These are phyloP conservation scores for Perizoma affinitatum DNA, from an alignment of 2,888 invertebrate genomes.

Conservation along the genomic window DNA sequence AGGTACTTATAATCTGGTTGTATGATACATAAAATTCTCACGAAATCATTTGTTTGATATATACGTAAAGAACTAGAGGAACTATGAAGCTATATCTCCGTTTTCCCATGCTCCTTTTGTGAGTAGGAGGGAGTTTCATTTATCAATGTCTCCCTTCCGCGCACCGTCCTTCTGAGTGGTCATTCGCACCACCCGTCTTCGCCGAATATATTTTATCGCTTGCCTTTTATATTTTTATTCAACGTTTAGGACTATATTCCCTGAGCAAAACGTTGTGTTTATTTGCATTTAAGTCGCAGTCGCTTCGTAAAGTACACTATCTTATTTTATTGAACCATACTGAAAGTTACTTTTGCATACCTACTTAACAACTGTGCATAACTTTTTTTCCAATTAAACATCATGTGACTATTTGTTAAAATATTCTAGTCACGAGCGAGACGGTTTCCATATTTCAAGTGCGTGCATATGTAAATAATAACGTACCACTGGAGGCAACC, in stretches of 20 bases:
- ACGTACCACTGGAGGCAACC: constrained; percentile 41
- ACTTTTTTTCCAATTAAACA: constrained; percentile 9
- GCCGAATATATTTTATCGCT: constrained; percentile 48
- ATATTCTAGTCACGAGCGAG: constrained; percentile 47
- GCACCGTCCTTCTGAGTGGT: constrained; percentile 47
- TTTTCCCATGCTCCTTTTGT: constrained; percentile 35
- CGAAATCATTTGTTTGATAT: constrained; percentile 20
- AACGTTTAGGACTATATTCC: neutral
- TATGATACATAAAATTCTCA: constrained; percentile 25
- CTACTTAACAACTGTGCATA: no score
- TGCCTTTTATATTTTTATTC: no score
- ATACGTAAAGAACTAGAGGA: constrained; percentile 13
- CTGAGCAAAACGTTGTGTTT: constrained; percentile 19
- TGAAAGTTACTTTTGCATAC: no score
- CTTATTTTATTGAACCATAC: no score
- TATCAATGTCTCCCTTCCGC: constrained; percentile 52
- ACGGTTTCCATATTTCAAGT: constrained; percentile 49
- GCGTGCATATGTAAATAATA: constrained; percentile 56
- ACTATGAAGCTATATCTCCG: constrained; percentile 27
- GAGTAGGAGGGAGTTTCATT: constrained; percentile 43
- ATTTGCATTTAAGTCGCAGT: no score
- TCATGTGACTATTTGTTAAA: constrained; percentile 4
- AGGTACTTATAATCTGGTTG: no score
- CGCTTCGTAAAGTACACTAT: no score
- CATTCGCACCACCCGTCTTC: constrained; percentile 48